Evolutionary conservation across 1,140 invertebrate genomes (phyloP).

Genomic region (Apis florea): DNA sequence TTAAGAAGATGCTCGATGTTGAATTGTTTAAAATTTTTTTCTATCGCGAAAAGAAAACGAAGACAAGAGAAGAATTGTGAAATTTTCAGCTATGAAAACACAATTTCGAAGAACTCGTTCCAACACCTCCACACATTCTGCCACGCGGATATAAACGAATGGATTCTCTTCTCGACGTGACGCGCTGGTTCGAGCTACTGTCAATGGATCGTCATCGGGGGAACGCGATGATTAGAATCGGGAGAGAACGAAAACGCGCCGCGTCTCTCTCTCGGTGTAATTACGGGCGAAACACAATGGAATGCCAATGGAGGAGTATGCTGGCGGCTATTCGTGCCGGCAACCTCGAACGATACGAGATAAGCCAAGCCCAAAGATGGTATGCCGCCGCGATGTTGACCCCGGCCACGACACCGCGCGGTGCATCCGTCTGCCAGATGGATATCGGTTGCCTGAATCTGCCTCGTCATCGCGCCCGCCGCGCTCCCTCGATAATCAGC

Average conservation of each 20-base stretch:
- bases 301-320: constrained; percentile 72
- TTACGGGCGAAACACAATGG: constrained; percentile 73
- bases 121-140: not conserved
- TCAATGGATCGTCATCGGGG: constrained; percentile 14
- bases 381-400: constrained; percentile 63
- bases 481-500: constrained; percentile 47
- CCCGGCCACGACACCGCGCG: constrained; percentile 20
- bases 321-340: constrained; percentile 48
- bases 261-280: constrained; percentile 62
- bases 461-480: constrained; percentile 64
- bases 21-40: no score
- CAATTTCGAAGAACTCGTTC: not conserved
- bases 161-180: not conserved
- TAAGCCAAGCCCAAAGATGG: constrained; percentile 65
- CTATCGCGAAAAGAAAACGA: no score
- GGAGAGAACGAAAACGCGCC: constrained; percentile 22
- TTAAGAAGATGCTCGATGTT: no score
- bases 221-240: constrained; percentile 43
- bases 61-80: no score
- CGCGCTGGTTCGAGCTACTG: not conserved
- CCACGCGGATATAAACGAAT: not conserved
- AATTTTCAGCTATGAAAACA: not conserved
- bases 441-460: constrained; percentile 64
- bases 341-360: constrained; percentile 59
- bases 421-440: constrained; percentile 64